Percentiles rank a stretch among this genome's conserved stretches.
Conservation (phyloP, 2,888 invertebrate species). For the Heliconius sara region DNA sequence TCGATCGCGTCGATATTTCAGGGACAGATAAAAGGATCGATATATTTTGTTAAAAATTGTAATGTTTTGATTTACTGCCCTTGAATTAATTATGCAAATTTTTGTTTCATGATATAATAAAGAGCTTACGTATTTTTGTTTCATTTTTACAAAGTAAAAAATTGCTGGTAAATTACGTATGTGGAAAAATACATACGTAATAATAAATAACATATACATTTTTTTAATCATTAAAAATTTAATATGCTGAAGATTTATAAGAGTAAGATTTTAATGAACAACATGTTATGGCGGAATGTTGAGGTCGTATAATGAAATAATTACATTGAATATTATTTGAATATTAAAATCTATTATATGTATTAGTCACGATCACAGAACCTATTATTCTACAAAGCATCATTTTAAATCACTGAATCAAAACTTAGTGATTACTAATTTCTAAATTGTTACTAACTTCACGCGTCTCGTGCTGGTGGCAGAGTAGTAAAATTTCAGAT, state of each 20-base stretch:
- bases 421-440: no score
- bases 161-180: no score
- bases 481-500: no score
- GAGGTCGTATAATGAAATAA: not conserved
- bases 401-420: not conserved
- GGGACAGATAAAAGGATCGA: slow-evolving; percentile 19
- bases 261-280: no score
- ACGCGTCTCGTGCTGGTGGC: no score
- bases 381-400: not conserved
- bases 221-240: no score
- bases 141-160: no score
- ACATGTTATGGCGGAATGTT: not conserved
- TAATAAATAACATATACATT: no score
- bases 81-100: not conserved
- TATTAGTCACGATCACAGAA: not conserved
- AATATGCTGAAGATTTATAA: no score
- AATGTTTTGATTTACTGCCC: slow-evolving; percentile 11
- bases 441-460: no score
- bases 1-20: slow-evolving; percentile 15
- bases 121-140: no score
- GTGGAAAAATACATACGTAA: no score
- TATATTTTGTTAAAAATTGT: not conserved
- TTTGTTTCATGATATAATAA: not conserved
- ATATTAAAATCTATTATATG: not conserved
- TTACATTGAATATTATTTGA: not conserved